phyloP scores from a whole-genome alignment of 92 coral and sea anemone genomes.

The Zoanthus solanderi region DNA sequence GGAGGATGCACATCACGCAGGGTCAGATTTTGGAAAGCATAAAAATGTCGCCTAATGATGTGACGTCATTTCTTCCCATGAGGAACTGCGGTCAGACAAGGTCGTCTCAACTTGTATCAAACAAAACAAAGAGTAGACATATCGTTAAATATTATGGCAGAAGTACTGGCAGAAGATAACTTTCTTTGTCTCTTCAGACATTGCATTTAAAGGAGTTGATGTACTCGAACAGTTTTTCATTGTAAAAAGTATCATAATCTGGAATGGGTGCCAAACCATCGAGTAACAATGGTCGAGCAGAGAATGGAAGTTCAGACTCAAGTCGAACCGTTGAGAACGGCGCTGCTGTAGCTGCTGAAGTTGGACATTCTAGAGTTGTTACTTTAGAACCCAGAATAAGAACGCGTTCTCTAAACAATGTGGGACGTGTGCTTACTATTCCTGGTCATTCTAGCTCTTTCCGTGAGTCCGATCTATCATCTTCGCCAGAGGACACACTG shows the following conservation, averaged over 20 bases:
- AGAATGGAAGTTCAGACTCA: slow-evolving; percentile 44
- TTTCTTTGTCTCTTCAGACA: slow-evolving; percentile 2
- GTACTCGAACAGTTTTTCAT: slow-evolving; percentile 43
- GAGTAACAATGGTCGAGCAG: slow-evolving; percentile 77
- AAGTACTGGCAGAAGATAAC: background rate
- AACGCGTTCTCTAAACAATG: slow-evolving; percentile 88
- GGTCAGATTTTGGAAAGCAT: no score
- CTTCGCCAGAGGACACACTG: slow-evolving; percentile 83
- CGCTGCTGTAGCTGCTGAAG: slow-evolving; percentile 74
- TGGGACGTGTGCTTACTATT: slow-evolving; percentile 82
- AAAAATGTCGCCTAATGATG: background rate
- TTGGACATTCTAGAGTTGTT: slow-evolving; percentile 82
- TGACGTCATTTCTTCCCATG: slow-evolving; percentile 68
- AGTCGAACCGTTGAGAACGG: slow-evolving; percentile 70
- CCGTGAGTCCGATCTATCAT: slow-evolving; percentile 88
- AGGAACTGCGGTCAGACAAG: slow-evolving; percentile 46
- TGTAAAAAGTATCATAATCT: slow-evolving; percentile 5
- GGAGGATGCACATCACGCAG: no score
- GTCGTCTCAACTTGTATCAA: slow-evolving; percentile 58
- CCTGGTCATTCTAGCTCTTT: slow-evolving; percentile 85
- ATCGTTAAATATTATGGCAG: slow-evolving; percentile 39
- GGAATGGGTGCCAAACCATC: slow-evolving; percentile 92
- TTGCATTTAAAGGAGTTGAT: slow-evolving; percentile 19
- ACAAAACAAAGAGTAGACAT: slow-evolving; percentile 70
- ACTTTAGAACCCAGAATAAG: slow-evolving; percentile 83